These are phyloP conservation scores for Dolichallabes microphthalmus DNA, from an alignment of 2,113 vertebrate species.

Conservation along the genomic window DNA sequence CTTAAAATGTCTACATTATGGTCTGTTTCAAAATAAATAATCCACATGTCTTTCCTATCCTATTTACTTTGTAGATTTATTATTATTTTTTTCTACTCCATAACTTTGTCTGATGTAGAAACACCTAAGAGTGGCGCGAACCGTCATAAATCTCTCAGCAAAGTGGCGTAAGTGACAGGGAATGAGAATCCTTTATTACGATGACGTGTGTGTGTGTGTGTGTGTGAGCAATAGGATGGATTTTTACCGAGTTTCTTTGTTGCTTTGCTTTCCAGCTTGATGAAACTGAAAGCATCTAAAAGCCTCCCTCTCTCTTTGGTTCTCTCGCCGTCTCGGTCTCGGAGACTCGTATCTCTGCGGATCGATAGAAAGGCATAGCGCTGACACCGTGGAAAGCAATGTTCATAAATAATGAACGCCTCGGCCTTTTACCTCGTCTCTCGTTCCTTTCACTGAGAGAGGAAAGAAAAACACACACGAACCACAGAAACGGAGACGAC, in stretches of 20 bases:
- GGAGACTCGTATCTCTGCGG: slow-evolving; percentile 59
- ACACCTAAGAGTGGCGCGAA: background rate
- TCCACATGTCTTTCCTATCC: too few species aligned
- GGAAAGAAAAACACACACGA: background rate
- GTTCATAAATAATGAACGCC: slow-evolving; percentile 86
- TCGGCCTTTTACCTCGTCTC: slow-evolving; percentile 53
- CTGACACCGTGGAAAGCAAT: slow-evolving; percentile 79
- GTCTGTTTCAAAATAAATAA: background rate
- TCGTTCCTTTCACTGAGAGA: slow-evolving; percentile 59
- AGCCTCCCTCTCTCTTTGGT: background rate
- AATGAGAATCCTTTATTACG: background rate
- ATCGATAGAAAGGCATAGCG: slow-evolving; percentile 81
- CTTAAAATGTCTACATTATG: background rate
- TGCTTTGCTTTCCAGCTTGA: slow-evolving; percentile 9
- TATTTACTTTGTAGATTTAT: too few species aligned
- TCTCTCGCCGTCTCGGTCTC: too few species aligned
- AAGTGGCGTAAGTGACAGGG: background rate
- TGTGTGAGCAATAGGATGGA: background rate
- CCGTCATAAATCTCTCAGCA: background rate
- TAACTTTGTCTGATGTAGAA: background rate
- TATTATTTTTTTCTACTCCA: background rate
- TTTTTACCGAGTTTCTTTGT: background rate
- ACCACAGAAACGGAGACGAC: background rate
- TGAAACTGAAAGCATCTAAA: background rate
- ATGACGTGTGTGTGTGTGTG: background rate